Conservation (phyloP, 2,888 invertebrate species). For the Drosophila siamana region DNA sequence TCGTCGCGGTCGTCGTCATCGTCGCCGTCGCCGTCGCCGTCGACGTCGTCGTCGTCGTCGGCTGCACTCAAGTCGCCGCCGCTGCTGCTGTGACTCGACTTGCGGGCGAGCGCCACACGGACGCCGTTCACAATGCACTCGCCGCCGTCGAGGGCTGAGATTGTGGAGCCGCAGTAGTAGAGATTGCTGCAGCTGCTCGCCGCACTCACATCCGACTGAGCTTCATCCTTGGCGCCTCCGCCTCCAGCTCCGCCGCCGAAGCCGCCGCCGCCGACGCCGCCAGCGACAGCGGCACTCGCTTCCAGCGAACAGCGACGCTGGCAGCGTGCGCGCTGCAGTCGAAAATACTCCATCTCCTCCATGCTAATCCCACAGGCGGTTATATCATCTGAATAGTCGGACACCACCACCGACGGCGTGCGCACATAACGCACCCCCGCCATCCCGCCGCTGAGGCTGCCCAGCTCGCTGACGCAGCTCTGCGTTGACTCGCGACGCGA, state of each 20-base stretch:
- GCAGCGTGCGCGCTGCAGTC: conserved; percentile 85
- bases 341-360: conserved; percentile 88
- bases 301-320: conserved; percentile 83
- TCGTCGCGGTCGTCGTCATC: conserved; percentile 66
- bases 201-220: conserved; percentile 87
- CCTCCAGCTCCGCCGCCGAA: conserved; percentile 38
- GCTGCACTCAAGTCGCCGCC: conserved; percentile 85
- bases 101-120: conserved; percentile 88
- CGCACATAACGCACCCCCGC: conserved; percentile 88
- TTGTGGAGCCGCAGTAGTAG: conserved; percentile 87
- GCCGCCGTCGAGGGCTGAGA: conserved; percentile 86
- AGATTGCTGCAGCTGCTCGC: conserved; percentile 88
- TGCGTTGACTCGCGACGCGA: conserved; percentile 86
- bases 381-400: conserved; percentile 93
- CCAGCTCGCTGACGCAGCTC: conserved; percentile 86
- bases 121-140: conserved; percentile 86
- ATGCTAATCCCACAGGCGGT: conserved; percentile 87
- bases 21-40: conserved; percentile 70
- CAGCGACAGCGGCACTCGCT: conserved; percentile 66
- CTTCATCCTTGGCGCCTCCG: conserved; percentile 70
- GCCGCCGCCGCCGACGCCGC: conserved; percentile 41
- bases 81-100: conserved; percentile 86
- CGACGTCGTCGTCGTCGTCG: conserved; percentile 67
- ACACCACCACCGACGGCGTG: conserved; percentile 94
- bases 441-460: conserved; percentile 83